Conservation (phyloP, 2,797 vertebrate genomes). For the Falco berigora region DNA sequence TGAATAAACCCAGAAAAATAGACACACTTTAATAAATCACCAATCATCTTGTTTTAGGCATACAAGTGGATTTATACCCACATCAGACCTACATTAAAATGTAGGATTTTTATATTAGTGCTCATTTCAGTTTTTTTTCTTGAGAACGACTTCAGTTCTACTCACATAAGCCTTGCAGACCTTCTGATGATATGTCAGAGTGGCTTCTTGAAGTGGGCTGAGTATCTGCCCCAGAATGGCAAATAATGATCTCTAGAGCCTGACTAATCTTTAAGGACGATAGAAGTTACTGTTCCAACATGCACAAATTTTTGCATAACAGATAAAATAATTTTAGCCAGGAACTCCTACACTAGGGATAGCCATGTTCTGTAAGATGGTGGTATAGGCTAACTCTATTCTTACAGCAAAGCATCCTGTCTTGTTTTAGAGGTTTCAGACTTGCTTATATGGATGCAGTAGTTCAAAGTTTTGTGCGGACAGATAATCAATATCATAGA, state of each 20-base stretch:
- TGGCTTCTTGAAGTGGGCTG: background rate
- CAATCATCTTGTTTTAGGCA: background rate
- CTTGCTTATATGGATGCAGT: background rate
- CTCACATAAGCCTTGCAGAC: background rate
- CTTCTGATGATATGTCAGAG: background rate
- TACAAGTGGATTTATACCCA: background rate
- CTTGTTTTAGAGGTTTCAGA: background rate
- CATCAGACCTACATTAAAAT: background rate
- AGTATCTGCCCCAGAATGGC: background rate
- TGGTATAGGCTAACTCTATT: background rate
- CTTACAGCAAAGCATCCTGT: background rate
- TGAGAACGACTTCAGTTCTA: background rate
- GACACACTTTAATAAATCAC: background rate
- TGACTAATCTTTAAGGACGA: background rate
- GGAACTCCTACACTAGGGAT: background rate
- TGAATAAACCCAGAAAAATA: background rate
- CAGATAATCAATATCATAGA: background rate
- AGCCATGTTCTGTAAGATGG: background rate
- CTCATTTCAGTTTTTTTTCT: background rate
- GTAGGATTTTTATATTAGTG: accelerated
- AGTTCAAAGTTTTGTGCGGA: background rate
- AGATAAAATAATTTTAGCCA: background rate
- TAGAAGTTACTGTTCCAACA: background rate
- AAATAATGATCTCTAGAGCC: background rate
- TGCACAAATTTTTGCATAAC: background rate